Conservation (phyloP, 1,140 invertebrate species). For the Leptinotarsa texana region DNA sequence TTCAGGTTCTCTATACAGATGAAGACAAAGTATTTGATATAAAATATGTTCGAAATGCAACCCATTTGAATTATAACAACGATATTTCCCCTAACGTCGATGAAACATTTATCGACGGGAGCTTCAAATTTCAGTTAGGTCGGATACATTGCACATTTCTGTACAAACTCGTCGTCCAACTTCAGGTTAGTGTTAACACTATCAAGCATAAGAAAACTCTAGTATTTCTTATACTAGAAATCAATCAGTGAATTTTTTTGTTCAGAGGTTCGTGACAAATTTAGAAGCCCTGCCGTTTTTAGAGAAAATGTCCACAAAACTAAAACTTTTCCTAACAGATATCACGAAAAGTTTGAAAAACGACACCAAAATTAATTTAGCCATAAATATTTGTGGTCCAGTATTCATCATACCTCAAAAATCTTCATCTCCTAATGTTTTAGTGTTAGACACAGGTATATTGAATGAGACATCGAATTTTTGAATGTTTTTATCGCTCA, state of each 20-base stretch:
- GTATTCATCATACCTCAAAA: constrained; percentile 79
- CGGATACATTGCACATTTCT: constrained; percentile 72
- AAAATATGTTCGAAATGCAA: constrained; percentile 73
- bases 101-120: constrained; percentile 68
- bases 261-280: constrained; percentile 47
- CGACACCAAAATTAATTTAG: constrained; percentile 68
- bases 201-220: too few species aligned
- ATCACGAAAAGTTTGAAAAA: constrained; percentile 61
- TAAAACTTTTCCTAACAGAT: constrained; percentile 65
- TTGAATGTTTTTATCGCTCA: constrained; percentile 6
- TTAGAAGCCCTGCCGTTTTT: constrained; percentile 45
- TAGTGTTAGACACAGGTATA: constrained; percentile 75
- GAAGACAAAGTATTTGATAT: constrained; percentile 78
- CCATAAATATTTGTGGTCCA: constrained; percentile 75
- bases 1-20: constrained; percentile 68
- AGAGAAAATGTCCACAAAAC: constrained; percentile 41
- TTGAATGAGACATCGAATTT: constrained; percentile 20
- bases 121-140: constrained; percentile 71
- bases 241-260: constrained; percentile 19
- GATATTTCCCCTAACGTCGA: constrained; percentile 52
- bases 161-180: constrained; percentile 72
- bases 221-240: too few species aligned
- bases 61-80: constrained; percentile 59
- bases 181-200: constrained; percentile 58
- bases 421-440: constrained; percentile 76